Evolutionary conservation across 2,797 vertebrate species (phyloP).

Genomic region (Oreochromis mossambicus): DNA sequence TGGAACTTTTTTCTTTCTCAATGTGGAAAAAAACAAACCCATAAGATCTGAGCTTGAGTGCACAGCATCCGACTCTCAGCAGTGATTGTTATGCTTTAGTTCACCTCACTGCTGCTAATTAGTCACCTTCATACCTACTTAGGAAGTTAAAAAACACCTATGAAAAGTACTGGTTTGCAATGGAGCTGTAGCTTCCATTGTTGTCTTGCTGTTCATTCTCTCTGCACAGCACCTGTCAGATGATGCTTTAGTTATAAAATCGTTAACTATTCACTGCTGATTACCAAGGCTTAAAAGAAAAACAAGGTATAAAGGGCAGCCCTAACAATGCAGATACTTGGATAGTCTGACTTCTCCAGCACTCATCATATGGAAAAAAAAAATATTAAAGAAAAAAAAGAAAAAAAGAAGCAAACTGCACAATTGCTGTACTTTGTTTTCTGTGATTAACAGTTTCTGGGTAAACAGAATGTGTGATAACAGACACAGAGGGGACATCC

Average conservation of each 20-base stretch:
- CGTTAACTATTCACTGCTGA: background rate
- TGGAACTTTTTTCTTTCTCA: background rate
- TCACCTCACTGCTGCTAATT: background rate
- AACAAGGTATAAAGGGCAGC: background rate
- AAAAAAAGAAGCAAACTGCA: background rate
- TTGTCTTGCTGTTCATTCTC: background rate
- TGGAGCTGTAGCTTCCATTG: background rate
- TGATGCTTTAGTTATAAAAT: background rate
- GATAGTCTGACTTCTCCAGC: constrained; percentile 18
- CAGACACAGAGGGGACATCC: background rate
- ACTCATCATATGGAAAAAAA: background rate
- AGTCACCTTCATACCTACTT: background rate
- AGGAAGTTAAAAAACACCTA: background rate
- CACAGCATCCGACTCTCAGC: background rate
- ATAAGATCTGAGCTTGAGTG: background rate
- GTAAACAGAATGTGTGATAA: constrained; percentile 10
- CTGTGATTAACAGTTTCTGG: constrained; percentile 1
- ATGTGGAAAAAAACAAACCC: background rate
- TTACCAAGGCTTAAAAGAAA: background rate
- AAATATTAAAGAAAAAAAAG: background rate
- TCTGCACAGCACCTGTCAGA: background rate
- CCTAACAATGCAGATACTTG: constrained; percentile 20
- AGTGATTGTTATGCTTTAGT: background rate
- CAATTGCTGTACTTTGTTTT: constrained; percentile 16
- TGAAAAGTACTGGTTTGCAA: background rate